Conservation (phyloP, 2,113 vertebrate species). For the Tupaia tana region DNA sequence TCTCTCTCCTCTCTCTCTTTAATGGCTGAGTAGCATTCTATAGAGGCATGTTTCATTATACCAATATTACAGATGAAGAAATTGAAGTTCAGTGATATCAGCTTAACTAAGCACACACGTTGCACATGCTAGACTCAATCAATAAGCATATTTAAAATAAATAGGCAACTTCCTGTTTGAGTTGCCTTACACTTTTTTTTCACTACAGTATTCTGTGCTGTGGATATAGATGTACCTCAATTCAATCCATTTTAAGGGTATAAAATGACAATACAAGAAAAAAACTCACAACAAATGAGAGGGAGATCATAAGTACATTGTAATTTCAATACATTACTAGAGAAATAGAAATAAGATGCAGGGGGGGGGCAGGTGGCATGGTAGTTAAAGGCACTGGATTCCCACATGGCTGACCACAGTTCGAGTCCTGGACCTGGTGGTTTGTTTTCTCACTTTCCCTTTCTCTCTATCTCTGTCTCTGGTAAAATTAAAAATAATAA, state of each 20-base stretch:
- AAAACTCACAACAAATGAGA: background rate
- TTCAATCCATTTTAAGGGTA: background rate
- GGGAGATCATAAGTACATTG: background rate
- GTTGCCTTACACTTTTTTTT: too few species aligned
- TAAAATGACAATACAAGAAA: background rate
- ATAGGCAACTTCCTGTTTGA: background rate
- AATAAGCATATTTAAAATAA: constrained; percentile 22
- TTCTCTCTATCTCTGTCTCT: too few species aligned
- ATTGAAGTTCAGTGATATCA: background rate
- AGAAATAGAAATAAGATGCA: background rate
- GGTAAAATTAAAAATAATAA: too few species aligned
- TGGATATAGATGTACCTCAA: too few species aligned
- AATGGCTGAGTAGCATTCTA: too few species aligned
- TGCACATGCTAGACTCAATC: background rate
- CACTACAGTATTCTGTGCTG: too few species aligned
- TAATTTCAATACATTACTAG: background rate
- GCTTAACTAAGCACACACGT: background rate
- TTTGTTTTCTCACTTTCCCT: too few species aligned
- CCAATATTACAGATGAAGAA: background rate
- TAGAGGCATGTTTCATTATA: background rate
- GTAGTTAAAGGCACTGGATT: too few species aligned
- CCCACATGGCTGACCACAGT: too few species aligned
- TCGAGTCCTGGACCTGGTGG: too few species aligned
- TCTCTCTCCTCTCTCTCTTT: too few species aligned
- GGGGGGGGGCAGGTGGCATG: background rate